Conservation (phyloP, 2,888 invertebrate genomes). For the Dugesia japonica region DNA sequence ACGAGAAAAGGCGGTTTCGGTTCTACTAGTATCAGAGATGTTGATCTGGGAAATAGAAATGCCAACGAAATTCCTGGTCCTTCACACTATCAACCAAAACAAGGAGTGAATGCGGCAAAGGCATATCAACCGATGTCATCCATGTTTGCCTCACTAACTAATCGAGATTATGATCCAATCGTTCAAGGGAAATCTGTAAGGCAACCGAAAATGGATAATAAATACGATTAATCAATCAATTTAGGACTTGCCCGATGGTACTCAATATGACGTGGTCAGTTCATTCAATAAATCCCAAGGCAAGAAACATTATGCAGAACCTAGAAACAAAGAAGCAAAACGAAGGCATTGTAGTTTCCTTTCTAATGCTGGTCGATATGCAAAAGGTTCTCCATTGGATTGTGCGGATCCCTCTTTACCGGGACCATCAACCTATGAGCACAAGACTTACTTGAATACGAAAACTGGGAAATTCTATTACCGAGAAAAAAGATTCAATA, state of each 20-base stretch:
- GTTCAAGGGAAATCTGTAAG: neutral
- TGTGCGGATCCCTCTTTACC: neutral
- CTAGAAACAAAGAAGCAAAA: neutral
- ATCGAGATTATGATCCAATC: conserved; percentile 31
- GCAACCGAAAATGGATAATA: too few species aligned
- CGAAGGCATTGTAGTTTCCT: neutral
- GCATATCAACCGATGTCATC: conserved; percentile 39
- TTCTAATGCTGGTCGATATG: conserved; percentile 1
- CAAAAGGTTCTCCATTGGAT: neutral
- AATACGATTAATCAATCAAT: too few species aligned
- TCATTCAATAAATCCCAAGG: neutral
- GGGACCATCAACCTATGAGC: neutral
- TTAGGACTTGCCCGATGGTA: neutral
- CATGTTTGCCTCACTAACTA: conserved; percentile 44
- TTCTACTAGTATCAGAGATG: conserved; percentile 41
- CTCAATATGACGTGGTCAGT: neutral
- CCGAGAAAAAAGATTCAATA: neutral
- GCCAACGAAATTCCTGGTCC: conserved; percentile 42
- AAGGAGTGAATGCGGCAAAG: conserved; percentile 36
- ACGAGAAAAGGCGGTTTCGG: conserved; percentile 46
- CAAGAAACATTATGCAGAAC: neutral
- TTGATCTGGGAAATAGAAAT: conserved; percentile 1
- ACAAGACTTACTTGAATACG: neutral
- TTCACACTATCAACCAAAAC: conserved; percentile 43
- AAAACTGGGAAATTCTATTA: neutral